Evolutionary conservation across 1,140 invertebrate species (phyloP).

Genomic region (Tenebrio molitor): DNA sequence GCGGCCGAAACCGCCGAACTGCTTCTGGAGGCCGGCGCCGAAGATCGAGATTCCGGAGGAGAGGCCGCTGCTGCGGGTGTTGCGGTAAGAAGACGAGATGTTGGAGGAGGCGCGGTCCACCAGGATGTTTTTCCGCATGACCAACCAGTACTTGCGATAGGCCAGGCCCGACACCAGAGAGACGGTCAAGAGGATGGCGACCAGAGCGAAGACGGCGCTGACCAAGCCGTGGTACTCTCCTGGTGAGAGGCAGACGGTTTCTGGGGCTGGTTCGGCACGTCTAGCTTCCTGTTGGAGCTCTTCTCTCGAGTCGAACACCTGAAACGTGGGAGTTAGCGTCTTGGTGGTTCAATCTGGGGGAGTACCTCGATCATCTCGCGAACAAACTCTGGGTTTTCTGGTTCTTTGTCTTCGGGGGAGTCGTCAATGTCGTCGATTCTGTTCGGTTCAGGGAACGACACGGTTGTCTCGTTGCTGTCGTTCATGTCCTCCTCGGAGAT

Average conservation of each 20-base stretch:
- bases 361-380: conserved; percentile 88
- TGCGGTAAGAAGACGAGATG: conserved; percentile 60
- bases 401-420: conserved; percentile 64
- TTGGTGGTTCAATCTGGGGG: neutral
- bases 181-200: conserved; percentile 77
- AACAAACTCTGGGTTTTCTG: conserved; percentile 80
- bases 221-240: conserved; percentile 84
- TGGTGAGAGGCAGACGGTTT: conserved; percentile 79
- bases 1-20: conserved; percentile 65
- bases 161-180: conserved; percentile 76
- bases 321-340: conserved; percentile 22
- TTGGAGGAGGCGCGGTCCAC: conserved; percentile 68
- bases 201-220: conserved; percentile 77
- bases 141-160: conserved; percentile 79
- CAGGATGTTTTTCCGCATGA: conserved; percentile 77
- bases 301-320: conserved; percentile 79
- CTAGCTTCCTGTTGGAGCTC: conserved; percentile 77
- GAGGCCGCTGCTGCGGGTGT: conserved; percentile 60
- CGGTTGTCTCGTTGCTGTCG: conserved; percentile 43
- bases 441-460: conserved; percentile 34
- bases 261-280: conserved; percentile 71
- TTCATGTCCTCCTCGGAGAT: conserved; percentile 7
- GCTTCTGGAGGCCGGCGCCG: conserved; percentile 60
- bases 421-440: conserved; percentile 51
- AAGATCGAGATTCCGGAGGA: conserved; percentile 62